Evolutionary conservation across 2,113 vertebrate species (phyloP).

Genomic region (Ictidomys tridecemlineatus): DNA sequence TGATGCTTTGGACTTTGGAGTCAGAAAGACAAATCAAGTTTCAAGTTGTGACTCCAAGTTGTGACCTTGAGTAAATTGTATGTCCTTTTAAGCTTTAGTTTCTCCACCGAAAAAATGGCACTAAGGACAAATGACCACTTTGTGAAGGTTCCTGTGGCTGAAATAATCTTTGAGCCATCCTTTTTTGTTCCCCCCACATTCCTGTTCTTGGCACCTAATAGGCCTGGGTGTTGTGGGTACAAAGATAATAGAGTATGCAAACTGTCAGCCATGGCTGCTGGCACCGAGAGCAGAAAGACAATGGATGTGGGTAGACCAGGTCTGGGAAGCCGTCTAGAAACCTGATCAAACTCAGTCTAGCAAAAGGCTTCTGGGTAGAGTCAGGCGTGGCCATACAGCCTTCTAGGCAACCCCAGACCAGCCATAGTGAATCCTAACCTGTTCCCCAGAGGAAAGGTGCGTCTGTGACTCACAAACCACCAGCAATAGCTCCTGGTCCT

Average conservation of each 20-base stretch:
- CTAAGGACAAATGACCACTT: neutral
- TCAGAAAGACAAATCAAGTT: neutral
- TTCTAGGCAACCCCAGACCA: neutral
- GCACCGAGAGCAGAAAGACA: accelerated
- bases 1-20: neutral
- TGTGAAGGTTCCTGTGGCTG: neutral
- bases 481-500: neutral
- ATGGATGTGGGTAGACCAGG: accelerated
- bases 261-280: accelerated
- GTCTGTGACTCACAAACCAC: neutral
- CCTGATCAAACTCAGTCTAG: neutral
- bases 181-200: neutral
- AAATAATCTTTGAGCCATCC: neutral
- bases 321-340: neutral
- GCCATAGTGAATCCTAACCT: neutral
- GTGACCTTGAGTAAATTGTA: neutral
- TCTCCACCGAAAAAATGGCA: neutral
- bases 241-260: accelerated
- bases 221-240: neutral
- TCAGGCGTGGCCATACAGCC: accelerated
- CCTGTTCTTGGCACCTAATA: neutral
- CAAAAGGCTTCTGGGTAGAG: neutral
- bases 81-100: neutral
- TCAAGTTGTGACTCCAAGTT: neutral
- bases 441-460: neutral